A percentile compares a stretch with the other conserved stretches of the same genome.
These are phyloP conservation scores for Venusia cambrica DNA, from an alignment of 2,888 invertebrate genomes.

Conservation along the genomic window DNA sequence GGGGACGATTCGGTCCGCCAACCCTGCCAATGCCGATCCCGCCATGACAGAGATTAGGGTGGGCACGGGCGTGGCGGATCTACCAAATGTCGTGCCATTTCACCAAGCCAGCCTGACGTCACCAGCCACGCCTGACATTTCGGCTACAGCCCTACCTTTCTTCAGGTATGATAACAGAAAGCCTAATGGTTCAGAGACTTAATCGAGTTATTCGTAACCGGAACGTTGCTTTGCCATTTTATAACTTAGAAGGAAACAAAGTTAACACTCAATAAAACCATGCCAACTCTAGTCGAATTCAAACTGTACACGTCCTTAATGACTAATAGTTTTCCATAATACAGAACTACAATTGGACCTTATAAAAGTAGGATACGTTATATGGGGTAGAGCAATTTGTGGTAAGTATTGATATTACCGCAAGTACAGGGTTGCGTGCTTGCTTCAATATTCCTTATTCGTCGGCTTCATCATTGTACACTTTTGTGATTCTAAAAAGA, in stretches of 20 bases:
- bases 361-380: conserved; percentile 21
- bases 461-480: conserved; percentile 9
- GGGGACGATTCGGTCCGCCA: conserved; percentile 56
- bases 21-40: conserved; percentile 66
- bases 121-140: conserved; percentile 77
- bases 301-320: no score
- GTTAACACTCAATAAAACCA: no score
- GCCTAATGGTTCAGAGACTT: conserved; percentile 63
- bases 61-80: conserved; percentile 67
- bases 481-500: no score
- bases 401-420: conserved; percentile 29
- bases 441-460: conserved; percentile 26
- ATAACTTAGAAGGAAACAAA: no score
- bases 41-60: conserved; percentile 70
- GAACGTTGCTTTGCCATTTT: conserved; percentile 63
- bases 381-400: conserved; percentile 28
- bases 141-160: conserved; percentile 70
- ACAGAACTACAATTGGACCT: no score
- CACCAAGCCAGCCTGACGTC: conserved; percentile 62
- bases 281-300: no score
- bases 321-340: no score
- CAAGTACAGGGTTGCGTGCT: conserved; percentile 39
- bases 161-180: conserved; percentile 64
- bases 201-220: conserved; percentile 52
- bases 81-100: conserved; percentile 77